Evolutionary conservation across 2,797 vertebrate genomes (phyloP), one percentile per base, ranked within the genome.

Genomic region (Spinibarbus caldwelli): DNA sequence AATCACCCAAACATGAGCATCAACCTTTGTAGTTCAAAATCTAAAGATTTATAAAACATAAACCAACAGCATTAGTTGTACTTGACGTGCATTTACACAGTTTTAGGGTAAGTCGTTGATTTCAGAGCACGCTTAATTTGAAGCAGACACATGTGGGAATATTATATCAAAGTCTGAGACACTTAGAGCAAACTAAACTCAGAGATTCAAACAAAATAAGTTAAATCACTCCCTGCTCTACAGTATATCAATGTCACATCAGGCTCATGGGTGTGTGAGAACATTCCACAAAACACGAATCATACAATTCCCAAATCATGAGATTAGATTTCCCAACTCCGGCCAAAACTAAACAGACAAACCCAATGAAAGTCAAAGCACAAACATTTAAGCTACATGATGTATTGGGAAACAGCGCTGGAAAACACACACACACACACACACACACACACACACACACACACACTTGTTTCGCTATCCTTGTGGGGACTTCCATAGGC

Each of bases 301-400:
- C 81, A 83, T 76, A 52, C 57, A n/a, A 67, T 75, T 83, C 31
- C 62, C 72, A 67, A 41, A 83, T 73, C 80, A 72, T 73, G 29
- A 73, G 49, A 59, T 72, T 82, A 72, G 52, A 75, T 73, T 64
- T 80, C 81, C 29, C 31, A 64, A 36, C 41, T 47, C 41, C 62
- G 38, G 54, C 70, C 70, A 38, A 41, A 82, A 41, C 54, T 6
- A 59, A n/a, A 36, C 11, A 49, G 64, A 36, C 64, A 68, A 80
- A 26, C 43, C 77, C 26, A 79, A 45, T 6, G 23, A 17, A 26
- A 31, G 57, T 70, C 64, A 52, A 52, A 80, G 45, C 31, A 38
- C 14, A 80, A 26, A 68, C 43, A 80, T 47, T 66, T 23, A 67
- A 41, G n/a, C 2, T 29, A 0, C 38, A 45, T 73, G 54, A 34